Percentiles rank a stretch among this genome's conserved stretches.
Evolutionary conservation across 1,140 invertebrate species (phyloP).

Genomic region (Pomacea maculata): DNA sequence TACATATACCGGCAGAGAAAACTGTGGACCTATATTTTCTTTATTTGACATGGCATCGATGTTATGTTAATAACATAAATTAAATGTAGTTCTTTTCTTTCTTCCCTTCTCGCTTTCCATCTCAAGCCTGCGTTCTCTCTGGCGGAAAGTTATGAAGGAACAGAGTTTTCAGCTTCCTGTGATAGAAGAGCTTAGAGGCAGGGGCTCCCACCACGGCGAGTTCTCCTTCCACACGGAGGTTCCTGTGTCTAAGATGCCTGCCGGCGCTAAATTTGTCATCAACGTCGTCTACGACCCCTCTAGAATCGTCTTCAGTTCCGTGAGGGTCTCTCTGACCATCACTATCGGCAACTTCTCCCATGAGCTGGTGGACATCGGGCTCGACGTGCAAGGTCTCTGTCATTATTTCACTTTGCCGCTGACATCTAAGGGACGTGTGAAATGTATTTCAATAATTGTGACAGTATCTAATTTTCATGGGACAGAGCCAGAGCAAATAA

Average conservation of each 20-base stretch:
- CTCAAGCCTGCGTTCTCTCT: neutral
- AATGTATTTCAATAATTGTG: no score
- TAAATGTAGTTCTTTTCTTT: neutral
- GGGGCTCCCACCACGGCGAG: conserved; percentile 13
- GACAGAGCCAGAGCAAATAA: no score
- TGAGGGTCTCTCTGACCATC: neutral
- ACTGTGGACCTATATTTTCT: neutral
- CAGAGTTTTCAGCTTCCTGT: neutral
- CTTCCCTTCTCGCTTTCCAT: neutral
- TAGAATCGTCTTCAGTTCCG: neutral
- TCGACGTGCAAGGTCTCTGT: neutral
- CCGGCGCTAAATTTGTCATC: neutral
- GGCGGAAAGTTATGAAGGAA: neutral
- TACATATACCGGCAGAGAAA: neutral
- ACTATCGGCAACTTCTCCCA: neutral
- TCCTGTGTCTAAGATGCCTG: neutral
- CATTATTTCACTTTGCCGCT: no score
- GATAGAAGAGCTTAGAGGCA: neutral
- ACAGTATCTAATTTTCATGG: no score
- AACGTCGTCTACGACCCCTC: conserved; percentile 5
- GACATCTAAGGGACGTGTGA: no score
- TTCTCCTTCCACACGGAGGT: conserved; percentile 6
- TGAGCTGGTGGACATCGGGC: neutral
- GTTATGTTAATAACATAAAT: neutral
- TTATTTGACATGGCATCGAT: neutral